These are phyloP conservation scores for Girardinichthys multiradiatus DNA, from an alignment of 2,113 vertebrate genomes.

Conservation along the genomic window DNA sequence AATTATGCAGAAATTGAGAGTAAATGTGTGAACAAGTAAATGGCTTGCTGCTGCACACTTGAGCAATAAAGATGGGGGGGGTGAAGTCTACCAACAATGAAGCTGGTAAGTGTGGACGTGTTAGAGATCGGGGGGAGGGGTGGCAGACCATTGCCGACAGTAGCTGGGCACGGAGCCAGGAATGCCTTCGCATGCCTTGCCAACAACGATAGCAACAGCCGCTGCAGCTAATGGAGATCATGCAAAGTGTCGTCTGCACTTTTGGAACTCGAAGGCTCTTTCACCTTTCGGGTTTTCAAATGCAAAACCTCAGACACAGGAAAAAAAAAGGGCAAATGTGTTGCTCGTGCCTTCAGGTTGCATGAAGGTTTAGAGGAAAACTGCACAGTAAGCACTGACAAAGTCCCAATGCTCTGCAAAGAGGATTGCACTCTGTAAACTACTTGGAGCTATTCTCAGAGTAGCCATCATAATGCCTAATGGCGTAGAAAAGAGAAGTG, in stretches of 20 bases:
- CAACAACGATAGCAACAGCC: conserved; percentile 75
- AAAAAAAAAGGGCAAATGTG: conserved; percentile 5
- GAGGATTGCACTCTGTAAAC: conserved; percentile 66
- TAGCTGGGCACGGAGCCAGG: conserved; percentile 89
- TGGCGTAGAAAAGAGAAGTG: conserved; percentile 50
- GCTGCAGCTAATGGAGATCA: conserved; percentile 33
- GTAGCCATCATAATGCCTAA: conserved; percentile 59
- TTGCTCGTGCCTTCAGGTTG: conserved; percentile 3
- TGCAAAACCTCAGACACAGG: not conserved
- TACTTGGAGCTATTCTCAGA: conserved; percentile 71
- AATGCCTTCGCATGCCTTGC: conserved; percentile 82
- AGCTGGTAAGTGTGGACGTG: conserved; percentile 45
- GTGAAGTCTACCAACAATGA: conserved; percentile 23
- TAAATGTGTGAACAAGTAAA: conserved; percentile 31
- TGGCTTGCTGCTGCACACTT: conserved; percentile 22
- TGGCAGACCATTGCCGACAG: conserved; percentile 76
- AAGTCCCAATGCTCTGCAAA: conserved; percentile 58
- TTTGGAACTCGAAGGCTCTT: conserved; percentile 14
- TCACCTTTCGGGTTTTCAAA: conserved; percentile 14
- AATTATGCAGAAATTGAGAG: conserved; percentile 15
- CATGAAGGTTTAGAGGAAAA: conserved; percentile 48
- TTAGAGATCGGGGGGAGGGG: conserved; percentile 68
- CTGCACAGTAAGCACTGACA: conserved; percentile 56
- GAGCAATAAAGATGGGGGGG: conserved; percentile 40
- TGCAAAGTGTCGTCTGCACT: conserved; percentile 33